Base-by-base conservation (phyloP, 30 jellyfish, hydroid and myxozoan genomes). In the Haliclystus octoradiatus region DNA sequence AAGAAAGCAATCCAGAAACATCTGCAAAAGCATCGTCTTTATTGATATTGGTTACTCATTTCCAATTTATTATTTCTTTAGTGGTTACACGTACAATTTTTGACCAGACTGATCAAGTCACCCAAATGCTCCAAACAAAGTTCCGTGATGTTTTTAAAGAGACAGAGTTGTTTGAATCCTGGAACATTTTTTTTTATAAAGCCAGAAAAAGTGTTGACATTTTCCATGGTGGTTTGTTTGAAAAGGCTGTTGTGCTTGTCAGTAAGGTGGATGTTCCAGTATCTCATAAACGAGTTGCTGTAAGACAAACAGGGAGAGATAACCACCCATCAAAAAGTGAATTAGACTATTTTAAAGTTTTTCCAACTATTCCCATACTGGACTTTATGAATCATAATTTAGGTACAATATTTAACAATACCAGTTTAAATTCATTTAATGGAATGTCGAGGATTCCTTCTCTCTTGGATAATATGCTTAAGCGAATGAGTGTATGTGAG, bases 221-320 rank as follows among this genome's bases (percentile, higher is more conserved):
- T 22, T 7, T 22, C 26, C 7, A 9, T n/a, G 60, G 60, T 22
- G 7, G 7, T 1, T 51, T 28, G 65, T 51, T 51, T 51, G 4
- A 51, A 31, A 31, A 51, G 23, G 65, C 65, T 51, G 7, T 12
- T 9, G n/a, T 47, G 15, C 15, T 47, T 12, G 60, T 9, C 12
- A 47, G n/a, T 47, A 9, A n/a, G n/a, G 15, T 47, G 12, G n/a
- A 47, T n/a, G n/a, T 47, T 47, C 12, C 60, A 9, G 60, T 47
- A 12, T 47, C 15, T 47, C 30, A 22, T 22, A 34, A 3, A 24
- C 4, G 71, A 22, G 15, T 4, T n/a, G 71, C 60, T 25, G 31
- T 3, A 62, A 62, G 71, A 49, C 71, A 62, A 62, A 62, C 29
- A 19, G 1, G 29, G 49, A 62, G 71, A 28, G 35, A 28, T 1